Evolutionary conservation across 2,888 invertebrate species (phyloP).

Genomic region (Lasioglossum marginatum): DNA sequence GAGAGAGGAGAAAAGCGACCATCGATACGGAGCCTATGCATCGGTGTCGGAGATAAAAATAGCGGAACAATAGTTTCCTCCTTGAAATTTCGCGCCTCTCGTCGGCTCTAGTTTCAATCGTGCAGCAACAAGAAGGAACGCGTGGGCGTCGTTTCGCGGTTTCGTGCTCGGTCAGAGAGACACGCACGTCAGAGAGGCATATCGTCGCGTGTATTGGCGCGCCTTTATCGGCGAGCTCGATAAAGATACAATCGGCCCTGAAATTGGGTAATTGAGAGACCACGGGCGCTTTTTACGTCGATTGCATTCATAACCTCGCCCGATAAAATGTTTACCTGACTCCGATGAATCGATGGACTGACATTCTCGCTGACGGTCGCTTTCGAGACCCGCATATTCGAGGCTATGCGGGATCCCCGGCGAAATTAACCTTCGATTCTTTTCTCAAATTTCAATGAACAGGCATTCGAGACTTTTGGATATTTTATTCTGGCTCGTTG

Average conservation of each 20-base stretch:
- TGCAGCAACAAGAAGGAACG: not conserved
- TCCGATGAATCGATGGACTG: not conserved
- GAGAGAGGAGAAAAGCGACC: too few species aligned
- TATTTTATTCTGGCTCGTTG: not conserved
- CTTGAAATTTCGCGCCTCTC: not conserved
- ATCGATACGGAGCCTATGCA: too few species aligned
- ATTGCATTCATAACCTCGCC: constrained; percentile 1
- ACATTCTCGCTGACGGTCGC: not conserved
- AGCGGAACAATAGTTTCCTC: not conserved
- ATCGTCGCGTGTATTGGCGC: not conserved
- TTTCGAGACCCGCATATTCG: not conserved
- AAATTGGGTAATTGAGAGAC: constrained; percentile 7
- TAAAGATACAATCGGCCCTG: constrained; percentile 9
- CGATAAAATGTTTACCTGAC: not conserved
- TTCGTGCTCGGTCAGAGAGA: not conserved
- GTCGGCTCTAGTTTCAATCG: not conserved
- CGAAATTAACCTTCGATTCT: not conserved
- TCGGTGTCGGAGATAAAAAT: not conserved
- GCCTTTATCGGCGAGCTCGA: not conserved
- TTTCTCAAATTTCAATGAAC: not conserved
- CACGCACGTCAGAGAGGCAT: not conserved
- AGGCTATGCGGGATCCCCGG: not conserved
- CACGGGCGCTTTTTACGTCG: not conserved
- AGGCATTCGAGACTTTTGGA: not conserved
- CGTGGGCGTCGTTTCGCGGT: not conserved